Conservation (phyloP, 92 coral and sea anemone species). For the Siderastrea siderea region DNA sequence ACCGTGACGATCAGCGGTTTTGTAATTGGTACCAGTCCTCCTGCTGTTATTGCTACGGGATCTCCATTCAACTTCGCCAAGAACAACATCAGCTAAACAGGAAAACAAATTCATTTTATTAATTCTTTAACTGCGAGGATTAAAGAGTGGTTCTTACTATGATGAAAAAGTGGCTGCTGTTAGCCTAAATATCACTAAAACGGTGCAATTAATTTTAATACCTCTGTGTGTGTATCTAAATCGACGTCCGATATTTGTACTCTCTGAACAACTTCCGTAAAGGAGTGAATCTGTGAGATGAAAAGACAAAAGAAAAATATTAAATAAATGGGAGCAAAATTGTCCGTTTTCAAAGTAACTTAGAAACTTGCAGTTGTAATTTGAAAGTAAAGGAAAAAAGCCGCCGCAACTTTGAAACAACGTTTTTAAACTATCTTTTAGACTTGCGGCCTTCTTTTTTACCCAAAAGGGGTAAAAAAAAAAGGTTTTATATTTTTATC, state of each 20-base stretch:
- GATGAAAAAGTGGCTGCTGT: no score
- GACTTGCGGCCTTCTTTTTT: no score
- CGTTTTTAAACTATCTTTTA: no score
- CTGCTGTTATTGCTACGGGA: constrained; percentile 63
- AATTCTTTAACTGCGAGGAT: no score
- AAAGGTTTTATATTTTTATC: no score
- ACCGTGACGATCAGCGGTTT: constrained; percentile 69
- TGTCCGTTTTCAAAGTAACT: neutral
- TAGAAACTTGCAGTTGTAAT: no score
- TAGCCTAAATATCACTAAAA: neutral
- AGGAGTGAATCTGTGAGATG: constrained; percentile 57
- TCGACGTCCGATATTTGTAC: constrained; percentile 52
- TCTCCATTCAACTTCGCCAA: constrained; percentile 63
- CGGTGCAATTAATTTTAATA: neutral
- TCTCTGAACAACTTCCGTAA: constrained; percentile 63
- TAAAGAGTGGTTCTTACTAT: no score
- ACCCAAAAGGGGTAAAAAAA: no score
- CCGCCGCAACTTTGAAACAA: no score
- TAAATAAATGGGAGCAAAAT: neutral
- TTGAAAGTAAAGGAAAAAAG: no score
- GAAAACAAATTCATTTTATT: neutral
- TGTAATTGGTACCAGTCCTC: constrained; percentile 65
- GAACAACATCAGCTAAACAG: constrained; percentile 54
- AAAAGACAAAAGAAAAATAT: neutral
- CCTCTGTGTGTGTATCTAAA: constrained; percentile 68